These are phyloP conservation scores for Ommatoiulus sabulosus DNA, from an alignment of 2,888 invertebrate species.

Conservation along the genomic window DNA sequence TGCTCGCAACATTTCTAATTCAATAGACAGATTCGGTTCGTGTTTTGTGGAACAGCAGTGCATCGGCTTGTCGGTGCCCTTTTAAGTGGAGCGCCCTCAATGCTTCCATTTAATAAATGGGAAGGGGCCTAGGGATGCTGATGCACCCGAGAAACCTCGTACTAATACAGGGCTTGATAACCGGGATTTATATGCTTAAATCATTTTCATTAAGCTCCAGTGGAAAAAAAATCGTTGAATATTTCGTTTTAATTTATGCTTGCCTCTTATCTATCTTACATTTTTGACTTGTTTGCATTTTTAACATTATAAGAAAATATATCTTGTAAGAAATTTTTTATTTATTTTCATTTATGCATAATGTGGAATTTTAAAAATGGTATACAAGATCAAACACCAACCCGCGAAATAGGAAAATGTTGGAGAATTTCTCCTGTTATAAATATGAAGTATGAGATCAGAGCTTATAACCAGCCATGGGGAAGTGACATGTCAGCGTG, in stretches of 20 bases:
- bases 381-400: too few species aligned
- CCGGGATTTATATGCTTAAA: not conserved
- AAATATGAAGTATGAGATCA: too few species aligned
- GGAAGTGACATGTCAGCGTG: too few species aligned
- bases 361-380: too few species aligned
- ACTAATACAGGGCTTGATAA: not conserved
- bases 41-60: not conserved
- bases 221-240: not conserved
- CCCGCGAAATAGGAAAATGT: too few species aligned
- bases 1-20: slow-evolving; percentile 9
- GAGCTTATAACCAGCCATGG: too few species aligned
- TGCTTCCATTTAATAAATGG: not conserved
- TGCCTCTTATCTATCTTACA: not conserved
- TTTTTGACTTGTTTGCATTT: too few species aligned
- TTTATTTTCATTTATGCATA: too few species aligned
- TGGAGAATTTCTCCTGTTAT: too few species aligned
- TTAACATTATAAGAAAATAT: too few species aligned
- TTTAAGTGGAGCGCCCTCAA: not conserved
- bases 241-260: not conserved
- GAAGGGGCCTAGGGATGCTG: too few species aligned
- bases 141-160: not conserved
- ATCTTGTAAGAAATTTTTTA: too few species aligned
- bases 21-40: not conserved
- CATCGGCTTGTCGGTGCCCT: not conserved
- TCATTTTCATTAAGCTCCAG: not conserved